Evolutionary conservation across 2,888 invertebrate genomes (phyloP), one percentile per base, ranked within the genome.

Genomic region (Drosophila phalerata): DNA sequence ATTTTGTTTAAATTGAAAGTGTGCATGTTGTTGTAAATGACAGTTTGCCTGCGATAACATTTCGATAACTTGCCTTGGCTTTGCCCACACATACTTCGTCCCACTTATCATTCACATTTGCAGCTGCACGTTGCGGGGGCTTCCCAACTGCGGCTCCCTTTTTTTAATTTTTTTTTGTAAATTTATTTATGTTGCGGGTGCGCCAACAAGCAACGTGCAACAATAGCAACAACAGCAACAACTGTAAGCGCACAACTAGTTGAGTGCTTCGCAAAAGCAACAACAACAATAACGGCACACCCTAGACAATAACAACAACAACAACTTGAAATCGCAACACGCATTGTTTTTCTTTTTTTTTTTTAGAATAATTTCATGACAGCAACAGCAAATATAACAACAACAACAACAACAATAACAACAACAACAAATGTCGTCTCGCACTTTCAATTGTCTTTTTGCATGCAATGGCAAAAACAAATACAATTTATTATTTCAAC

Each of bases 381-480:
- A 55, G 51, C 56, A 63, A 10, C 48, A 66, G 28, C 28, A 28
- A 28, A 28, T 28, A 28, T 28, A 28, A 43, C 42, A 53, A 19
- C 48, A 47, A 37, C 52, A 60, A 51, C 38, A 65, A 48, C 65
- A 68, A 66, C n/a, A 28, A 43, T 19, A 53, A 19, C 48, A 47
- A 37, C 52, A 60, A 51, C 38, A 65, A 48, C 65, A 68, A 66
- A 57, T 71, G 63, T 65, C 52, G 74, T 43, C 79, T 73, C 71
- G 70, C 86, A 86, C 86, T 84, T 84, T 86, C 87, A 83, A 84
- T 79, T 83, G 84, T 77, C 70, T 78, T 72, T 80, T 64, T 64
- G 68, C 74, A 58, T 63, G 75, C 61, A 72, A 73, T 61, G 47
- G 28, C 48, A 38, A 52, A 5, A 37, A 10, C n/a, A 34, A 69